Evolutionary conservation across 2,888 invertebrate genomes (phyloP).

Genomic region (Drosophila nr. perissopoda): DNA sequence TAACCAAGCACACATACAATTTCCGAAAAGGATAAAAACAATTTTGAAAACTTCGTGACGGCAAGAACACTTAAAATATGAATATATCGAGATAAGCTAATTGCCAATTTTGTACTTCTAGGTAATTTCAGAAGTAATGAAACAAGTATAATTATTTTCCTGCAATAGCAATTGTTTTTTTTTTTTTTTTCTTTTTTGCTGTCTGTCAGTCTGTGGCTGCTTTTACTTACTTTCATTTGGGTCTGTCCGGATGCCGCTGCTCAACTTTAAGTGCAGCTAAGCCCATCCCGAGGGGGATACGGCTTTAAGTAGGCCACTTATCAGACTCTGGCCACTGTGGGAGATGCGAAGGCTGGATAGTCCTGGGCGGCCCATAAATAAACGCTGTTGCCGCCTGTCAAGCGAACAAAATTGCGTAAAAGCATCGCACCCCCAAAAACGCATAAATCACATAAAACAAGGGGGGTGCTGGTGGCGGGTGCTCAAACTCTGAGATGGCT

Average conservation of each 20-base stretch:
- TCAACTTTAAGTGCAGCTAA: constrained; percentile 28
- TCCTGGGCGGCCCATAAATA: constrained; percentile 65
- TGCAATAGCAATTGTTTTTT: neutral
- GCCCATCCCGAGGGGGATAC: neutral
- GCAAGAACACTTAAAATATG: neutral
- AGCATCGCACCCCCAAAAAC: constrained; percentile 42
- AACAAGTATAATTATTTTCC: neutral
- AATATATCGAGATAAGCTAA: neutral
- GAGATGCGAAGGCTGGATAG: constrained; percentile 25
- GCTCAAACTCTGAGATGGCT: constrained; percentile 10
- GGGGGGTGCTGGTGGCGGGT: neutral
- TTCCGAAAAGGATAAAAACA: neutral
- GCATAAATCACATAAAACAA: constrained; percentile 65
- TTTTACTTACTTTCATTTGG: constrained; percentile 13
- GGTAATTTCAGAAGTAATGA: neutral
- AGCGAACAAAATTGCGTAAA: constrained; percentile 63
- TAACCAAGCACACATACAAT: neutral
- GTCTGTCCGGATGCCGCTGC: neutral
- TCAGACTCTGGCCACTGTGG: constrained; percentile 48
- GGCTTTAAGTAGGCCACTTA: constrained; percentile 59
- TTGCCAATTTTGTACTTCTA: constrained; percentile 1
- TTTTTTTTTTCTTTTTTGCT: neutral
- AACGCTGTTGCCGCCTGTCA: constrained; percentile 67
- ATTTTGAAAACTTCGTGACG: too few species aligned
- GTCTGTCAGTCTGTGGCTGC: neutral